Evolutionary conservation across 2,113 vertebrate genomes (phyloP), one percentile per base, ranked within the genome.

Genomic region (Chamaea fasciata): DNA sequence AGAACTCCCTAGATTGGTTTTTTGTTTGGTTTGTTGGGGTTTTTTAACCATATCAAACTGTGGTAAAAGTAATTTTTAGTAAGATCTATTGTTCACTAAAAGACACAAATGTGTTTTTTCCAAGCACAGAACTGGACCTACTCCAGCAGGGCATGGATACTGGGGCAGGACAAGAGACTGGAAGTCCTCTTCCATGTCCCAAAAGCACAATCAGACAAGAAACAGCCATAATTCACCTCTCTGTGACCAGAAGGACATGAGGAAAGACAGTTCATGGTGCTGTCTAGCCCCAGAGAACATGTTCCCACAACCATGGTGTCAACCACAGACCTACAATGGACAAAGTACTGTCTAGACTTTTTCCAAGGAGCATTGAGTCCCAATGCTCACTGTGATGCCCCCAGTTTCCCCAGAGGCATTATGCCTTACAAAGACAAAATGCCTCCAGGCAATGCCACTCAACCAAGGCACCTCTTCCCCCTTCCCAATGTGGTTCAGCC

Each of bases 371-470:
- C 80, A 59, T 27, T 31, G 12, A 96, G 84, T 95, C 96, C 88
- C 92, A 94, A 42, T 74, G 88, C 89, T 93, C 75, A 82, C 75
- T 62, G 67, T 86, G 92, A 87, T 94, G 81, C 92, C 83, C 90
- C 64, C 91, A 73, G 0, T 90, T 92, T 96, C 74, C 91, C 95
- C 88, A 97, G 90, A 96, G 94, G 95, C 92, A 86, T 69, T 91
- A 75, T 85, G 49, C 60, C 77, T 95, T 91, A 96, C 85, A 96
- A 96, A 95, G 90, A 92, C 83, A 96, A 96, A 95, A 96, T 57
- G 93, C 93, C 92, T 93, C 69, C 76, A 95, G 94, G 96, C 93
- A 92, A 92, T 94, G 93, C 95, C 95, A 96, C 85, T 97, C 91
- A 96, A 84, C 90, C 92, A 94, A 90, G 71, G 83, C 89, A 93